Percentiles rank a stretch among this genome's conserved stretches.
These are phyloP conservation scores for Heliconius charithonia DNA, from an alignment of 2,888 invertebrate genomes.

Conservation along the genomic window DNA sequence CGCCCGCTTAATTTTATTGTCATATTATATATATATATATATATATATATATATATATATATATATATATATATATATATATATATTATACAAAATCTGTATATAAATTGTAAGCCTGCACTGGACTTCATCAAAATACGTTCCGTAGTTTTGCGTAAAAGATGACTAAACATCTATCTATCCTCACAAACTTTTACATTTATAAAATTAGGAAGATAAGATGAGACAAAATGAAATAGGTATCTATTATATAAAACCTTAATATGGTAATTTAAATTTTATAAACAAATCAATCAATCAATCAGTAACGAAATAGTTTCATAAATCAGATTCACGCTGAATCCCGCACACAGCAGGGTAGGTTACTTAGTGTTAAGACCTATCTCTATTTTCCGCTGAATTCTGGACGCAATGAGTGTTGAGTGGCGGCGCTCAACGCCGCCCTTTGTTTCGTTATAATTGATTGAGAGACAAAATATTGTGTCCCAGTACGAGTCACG, in stretches of 20 bases:
- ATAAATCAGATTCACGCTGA: too few relatives aligned
- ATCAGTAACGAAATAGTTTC: not conserved
- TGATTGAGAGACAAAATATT: too few relatives aligned
- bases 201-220: not conserved
- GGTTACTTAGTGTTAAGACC: not conserved
- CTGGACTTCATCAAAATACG: too few relatives aligned
- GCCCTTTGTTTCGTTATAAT: not conserved
- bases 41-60: too few relatives aligned
- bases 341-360: not conserved
- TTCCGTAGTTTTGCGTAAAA: not conserved
- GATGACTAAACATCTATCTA: not conserved
- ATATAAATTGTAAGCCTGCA: too few relatives aligned
- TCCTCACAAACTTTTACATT: not conserved
- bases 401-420: too few relatives aligned
- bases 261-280: not conserved
- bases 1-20: not conserved
- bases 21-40: too few relatives aligned
- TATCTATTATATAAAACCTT: not conserved
- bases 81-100: not conserved
- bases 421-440: not conserved
- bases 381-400: too few relatives aligned
- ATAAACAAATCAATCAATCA: too few relatives aligned
- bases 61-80: too few relatives aligned
- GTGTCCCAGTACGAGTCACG: not conserved
- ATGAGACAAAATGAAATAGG: not conserved